Evolutionary conservation across 1,140 invertebrate species (phyloP).

Genomic region (Microplitis demolitor): DNA sequence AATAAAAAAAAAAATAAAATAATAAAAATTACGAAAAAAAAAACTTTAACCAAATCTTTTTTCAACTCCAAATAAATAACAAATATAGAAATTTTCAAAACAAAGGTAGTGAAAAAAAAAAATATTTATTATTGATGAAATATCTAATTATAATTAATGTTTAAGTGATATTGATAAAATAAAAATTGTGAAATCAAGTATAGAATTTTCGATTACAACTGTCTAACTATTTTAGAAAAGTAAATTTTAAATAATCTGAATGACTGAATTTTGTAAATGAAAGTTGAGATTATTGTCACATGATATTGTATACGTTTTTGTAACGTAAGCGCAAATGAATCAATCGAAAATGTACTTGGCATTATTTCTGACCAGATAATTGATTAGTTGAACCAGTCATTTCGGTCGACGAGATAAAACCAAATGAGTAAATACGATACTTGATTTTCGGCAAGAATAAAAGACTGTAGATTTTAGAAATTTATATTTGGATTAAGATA

Average conservation of each 20-base stretch:
- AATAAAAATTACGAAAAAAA: neutral
- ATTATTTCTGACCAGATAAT: slow-evolving; percentile 35
- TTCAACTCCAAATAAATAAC: neutral
- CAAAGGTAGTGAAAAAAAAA: slow-evolving; percentile 19
- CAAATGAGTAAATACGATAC: slow-evolving; percentile 3
- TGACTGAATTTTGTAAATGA: slow-evolving; percentile 19
- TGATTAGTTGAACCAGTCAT: slow-evolving; percentile 28
- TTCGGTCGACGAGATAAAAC: neutral
- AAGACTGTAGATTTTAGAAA: slow-evolving; percentile 25
- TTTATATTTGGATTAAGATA: slow-evolving; percentile 16
- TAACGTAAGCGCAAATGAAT: slow-evolving; percentile 18
- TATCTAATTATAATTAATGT: slow-evolving; percentile 41
- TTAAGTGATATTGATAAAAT: slow-evolving; percentile 30
- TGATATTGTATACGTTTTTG: neutral
- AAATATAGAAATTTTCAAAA: neutral
- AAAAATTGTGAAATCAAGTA: slow-evolving; percentile 7
- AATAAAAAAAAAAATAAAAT: neutral
- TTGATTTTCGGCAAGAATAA: slow-evolving; percentile 6
- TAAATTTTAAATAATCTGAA: slow-evolving; percentile 23
- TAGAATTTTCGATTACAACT: slow-evolving; percentile 15
- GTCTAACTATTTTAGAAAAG: slow-evolving; percentile 11
- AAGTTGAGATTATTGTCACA: neutral
- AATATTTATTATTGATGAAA: slow-evolving; percentile 45
- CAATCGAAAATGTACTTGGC: slow-evolving; percentile 30
- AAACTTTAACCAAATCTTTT: neutral